Evolutionary conservation across 2,888 invertebrate genomes (phyloP).

Genomic region (Antitype chi): DNA sequence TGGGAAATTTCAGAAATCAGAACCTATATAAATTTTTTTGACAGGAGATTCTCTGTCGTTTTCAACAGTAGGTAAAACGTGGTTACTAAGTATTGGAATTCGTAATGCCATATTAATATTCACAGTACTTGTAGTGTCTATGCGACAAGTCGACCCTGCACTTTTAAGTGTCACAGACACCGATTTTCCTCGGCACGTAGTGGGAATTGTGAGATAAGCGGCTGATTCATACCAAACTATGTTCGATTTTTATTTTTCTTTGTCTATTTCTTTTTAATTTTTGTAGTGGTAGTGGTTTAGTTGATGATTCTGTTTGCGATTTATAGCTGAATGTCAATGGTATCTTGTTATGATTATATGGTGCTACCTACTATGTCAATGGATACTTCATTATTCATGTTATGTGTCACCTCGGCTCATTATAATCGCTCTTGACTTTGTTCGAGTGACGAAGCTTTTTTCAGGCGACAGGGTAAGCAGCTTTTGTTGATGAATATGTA

Average conservation of each 20-base stretch:
- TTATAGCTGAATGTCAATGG: slow-evolving; percentile 19
- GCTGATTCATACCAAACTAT: slow-evolving; percentile 7
- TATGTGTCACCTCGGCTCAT: background rate
- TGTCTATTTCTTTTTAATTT: background rate
- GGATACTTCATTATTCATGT: slow-evolving; percentile 6
- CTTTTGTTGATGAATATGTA: slow-evolving; percentile 24
- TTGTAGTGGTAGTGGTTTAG: background rate
- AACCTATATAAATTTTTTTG: background rate
- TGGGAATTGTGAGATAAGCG: background rate
- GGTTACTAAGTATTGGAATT: slow-evolving; percentile 23
- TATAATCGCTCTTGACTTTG: slow-evolving; percentile 31
- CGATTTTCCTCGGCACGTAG: slow-evolving; percentile 5
- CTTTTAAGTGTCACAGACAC: slow-evolving; percentile 11
- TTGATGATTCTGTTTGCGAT: background rate
- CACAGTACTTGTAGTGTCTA: background rate
- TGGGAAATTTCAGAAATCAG: background rate
- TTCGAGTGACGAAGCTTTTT: slow-evolving; percentile 14
- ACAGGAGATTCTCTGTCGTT: background rate
- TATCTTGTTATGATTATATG: background rate
- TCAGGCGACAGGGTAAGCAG: slow-evolving; percentile 14
- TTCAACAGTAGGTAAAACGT: background rate
- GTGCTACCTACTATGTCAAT: slow-evolving; percentile 11
- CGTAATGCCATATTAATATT: slow-evolving; percentile 22
- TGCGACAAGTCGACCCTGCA: slow-evolving; percentile 39
- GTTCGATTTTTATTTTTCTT: background rate